A percentile compares a stretch with the other conserved stretches of the same genome.
These are phyloP conservation scores for Sesia bembeciformis DNA, from an alignment of 2,888 invertebrate genomes.

Conservation along the genomic window DNA sequence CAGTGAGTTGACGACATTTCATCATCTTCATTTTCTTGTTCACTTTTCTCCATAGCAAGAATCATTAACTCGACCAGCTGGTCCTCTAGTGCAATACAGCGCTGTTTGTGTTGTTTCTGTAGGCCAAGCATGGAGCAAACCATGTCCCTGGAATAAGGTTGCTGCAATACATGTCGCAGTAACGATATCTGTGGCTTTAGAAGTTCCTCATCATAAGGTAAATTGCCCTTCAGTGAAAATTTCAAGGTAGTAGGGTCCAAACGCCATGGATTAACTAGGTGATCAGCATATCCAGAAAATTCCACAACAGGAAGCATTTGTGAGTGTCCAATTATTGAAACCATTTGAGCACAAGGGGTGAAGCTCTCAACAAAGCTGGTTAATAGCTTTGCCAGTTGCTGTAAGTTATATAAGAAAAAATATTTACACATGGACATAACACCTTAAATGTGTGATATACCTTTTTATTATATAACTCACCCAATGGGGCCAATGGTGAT, in stretches of 20 bases:
- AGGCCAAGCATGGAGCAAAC: conserved; percentile 95
- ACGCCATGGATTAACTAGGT: conserved; percentile 94
- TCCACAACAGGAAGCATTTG: conserved; percentile 96
- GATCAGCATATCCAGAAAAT: conserved; percentile 92
- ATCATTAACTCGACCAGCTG: conserved; percentile 94
- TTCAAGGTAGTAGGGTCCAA: conserved; percentile 87
- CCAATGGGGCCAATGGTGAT: conserved; percentile 93
- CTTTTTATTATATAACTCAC: conserved; percentile 51
- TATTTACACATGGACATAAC: neutral
- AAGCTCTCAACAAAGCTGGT: conserved; percentile 95
- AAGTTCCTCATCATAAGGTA: conserved; percentile 92
- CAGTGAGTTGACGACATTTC: conserved; percentile 81
- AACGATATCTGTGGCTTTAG: conserved; percentile 91
- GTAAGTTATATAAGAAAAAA: conserved; percentile 20
- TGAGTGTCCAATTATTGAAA: conserved; percentile 91
- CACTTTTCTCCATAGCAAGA: conserved; percentile 93
- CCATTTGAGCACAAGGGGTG: conserved; percentile 95
- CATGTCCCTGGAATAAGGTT: conserved; percentile 97
- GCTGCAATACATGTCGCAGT: conserved; percentile 91
- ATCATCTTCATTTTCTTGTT: conserved; percentile 77
- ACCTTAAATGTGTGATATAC: neutral
- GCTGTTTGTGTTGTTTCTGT: conserved; percentile 92
- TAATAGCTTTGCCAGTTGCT: conserved; percentile 89
- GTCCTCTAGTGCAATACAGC: conserved; percentile 92
- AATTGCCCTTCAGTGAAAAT: conserved; percentile 77